Percentiles rank a stretch among this genome's conserved stretches.
Conservation (phyloP, 1,140 invertebrate species). For the Acromyrmex heyeri region DNA sequence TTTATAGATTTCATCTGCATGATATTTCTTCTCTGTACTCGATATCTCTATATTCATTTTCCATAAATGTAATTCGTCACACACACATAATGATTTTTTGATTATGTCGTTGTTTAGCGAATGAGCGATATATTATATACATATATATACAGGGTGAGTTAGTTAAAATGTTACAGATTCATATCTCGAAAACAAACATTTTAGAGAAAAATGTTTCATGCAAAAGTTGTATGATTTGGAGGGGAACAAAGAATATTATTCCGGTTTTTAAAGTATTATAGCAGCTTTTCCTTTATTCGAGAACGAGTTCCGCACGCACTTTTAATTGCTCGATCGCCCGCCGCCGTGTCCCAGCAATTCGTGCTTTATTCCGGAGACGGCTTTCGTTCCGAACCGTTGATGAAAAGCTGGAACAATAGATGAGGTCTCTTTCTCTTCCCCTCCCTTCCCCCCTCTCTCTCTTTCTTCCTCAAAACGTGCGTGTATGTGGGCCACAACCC, state of each 20-base stretch:
- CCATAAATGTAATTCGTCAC: background rate
- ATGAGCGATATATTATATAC: too few relatives aligned
- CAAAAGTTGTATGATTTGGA: too few relatives aligned
- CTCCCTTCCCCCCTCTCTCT: background rate
- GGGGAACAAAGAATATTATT: background rate
- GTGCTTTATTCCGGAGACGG: background rate
- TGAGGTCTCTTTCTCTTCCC: background rate
- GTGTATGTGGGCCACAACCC: slow-evolving; percentile 9
- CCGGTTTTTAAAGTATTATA: background rate
- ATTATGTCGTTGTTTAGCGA: too few relatives aligned
- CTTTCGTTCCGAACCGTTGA: slow-evolving; percentile 3
- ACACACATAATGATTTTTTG: background rate
- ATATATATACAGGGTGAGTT: too few relatives aligned
- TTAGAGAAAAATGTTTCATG: too few relatives aligned
- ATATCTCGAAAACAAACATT: too few relatives aligned
- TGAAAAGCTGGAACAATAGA: slow-evolving; percentile 45
- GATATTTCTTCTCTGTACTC: background rate
- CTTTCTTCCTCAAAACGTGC: background rate
- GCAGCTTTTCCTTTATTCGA: background rate
- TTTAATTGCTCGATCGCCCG: slow-evolving; percentile 10
- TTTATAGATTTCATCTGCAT: slow-evolving; percentile 41
- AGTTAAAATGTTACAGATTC: too few relatives aligned
- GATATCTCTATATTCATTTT: background rate
- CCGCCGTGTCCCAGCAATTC: slow-evolving; percentile 4
- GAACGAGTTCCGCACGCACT: background rate